Evolutionary conservation across 2,113 vertebrate species (phyloP).

Genomic region (Anoura caudifer): DNA sequence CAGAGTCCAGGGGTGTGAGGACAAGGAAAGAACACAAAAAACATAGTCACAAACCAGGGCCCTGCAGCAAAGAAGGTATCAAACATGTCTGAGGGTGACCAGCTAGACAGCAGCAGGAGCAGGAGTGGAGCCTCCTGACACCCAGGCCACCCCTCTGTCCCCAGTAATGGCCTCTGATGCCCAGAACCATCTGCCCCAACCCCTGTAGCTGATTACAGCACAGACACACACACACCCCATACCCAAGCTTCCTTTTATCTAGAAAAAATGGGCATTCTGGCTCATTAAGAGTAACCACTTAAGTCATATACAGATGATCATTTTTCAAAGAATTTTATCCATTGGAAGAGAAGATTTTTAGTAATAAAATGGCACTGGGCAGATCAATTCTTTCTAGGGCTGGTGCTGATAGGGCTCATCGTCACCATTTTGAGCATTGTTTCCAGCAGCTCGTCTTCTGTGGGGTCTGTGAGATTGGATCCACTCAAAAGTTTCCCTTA

Average conservation of each 20-base stretch:
- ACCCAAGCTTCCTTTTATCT: not conserved
- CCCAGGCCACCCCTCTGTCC: not conserved
- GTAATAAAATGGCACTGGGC: no score
- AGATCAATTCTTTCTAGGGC: not conserved
- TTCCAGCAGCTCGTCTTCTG: not conserved
- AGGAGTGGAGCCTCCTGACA: no score
- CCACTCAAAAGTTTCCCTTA: no score
- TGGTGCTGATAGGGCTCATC: not conserved
- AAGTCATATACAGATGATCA: not conserved
- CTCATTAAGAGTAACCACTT: not conserved
- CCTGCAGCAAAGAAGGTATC: rapidly evolving
- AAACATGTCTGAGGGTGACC: rapidly evolving
- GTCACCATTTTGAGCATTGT: not conserved
- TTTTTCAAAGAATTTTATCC: not conserved
- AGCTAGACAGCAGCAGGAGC: rapidly evolving
- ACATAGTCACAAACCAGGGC: not conserved
- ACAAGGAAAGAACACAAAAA: not conserved
- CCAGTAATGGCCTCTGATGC: not conserved
- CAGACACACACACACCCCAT: no score
- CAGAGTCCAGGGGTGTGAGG: no score
- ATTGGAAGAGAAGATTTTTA: not conserved
- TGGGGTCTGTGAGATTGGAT: not conserved
- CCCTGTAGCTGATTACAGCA: not conserved
- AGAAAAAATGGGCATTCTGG: not conserved
- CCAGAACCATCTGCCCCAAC: not conserved